phyloP scores from a whole-genome alignment of 2,888 invertebrate genomes.

The Macropis europaea region DNA sequence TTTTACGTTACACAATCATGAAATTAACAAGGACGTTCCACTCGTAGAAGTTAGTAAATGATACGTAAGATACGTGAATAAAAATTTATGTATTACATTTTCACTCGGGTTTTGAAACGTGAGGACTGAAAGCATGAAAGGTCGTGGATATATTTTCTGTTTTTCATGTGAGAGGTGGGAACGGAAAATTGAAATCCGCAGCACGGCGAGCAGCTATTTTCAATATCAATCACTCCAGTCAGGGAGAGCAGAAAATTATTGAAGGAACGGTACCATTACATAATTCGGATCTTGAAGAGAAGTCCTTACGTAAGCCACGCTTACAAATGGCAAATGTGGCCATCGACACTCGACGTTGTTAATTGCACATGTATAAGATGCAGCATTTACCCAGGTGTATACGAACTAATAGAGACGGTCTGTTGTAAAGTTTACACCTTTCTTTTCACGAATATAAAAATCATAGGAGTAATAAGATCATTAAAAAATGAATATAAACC shows the following conservation, averaged over 20 bases:
- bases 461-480: too few species aligned
- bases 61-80: too few species aligned
- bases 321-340: slow-evolving; percentile 39
- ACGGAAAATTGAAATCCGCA: slow-evolving; percentile 21
- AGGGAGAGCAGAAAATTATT: slow-evolving; percentile 14
- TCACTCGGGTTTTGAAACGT: too few species aligned
- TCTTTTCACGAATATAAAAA: too few species aligned
- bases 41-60: too few species aligned
- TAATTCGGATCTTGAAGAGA: slow-evolving; percentile 36
- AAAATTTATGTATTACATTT: too few species aligned
- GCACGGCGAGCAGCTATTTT: slow-evolving; percentile 8
- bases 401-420: not conserved
- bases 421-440: slow-evolving; percentile 7
- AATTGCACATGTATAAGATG: slow-evolving; percentile 25
- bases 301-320: slow-evolving; percentile 41
- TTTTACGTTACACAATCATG: too few species aligned
- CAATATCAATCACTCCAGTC: slow-evolving; percentile 24
- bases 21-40: too few species aligned
- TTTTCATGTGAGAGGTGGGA: not conserved
- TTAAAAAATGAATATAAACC: too few species aligned
- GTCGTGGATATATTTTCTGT: not conserved
- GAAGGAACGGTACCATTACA: slow-evolving; percentile 34
- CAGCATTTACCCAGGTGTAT: not conserved
- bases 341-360: slow-evolving; percentile 25
- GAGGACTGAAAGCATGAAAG: too few species aligned